Percentiles rank a stretch among this genome's conserved stretches.
These are phyloP conservation scores for Bostrychus sinensis DNA, from an alignment of 2,113 vertebrate species.

Conservation along the genomic window DNA sequence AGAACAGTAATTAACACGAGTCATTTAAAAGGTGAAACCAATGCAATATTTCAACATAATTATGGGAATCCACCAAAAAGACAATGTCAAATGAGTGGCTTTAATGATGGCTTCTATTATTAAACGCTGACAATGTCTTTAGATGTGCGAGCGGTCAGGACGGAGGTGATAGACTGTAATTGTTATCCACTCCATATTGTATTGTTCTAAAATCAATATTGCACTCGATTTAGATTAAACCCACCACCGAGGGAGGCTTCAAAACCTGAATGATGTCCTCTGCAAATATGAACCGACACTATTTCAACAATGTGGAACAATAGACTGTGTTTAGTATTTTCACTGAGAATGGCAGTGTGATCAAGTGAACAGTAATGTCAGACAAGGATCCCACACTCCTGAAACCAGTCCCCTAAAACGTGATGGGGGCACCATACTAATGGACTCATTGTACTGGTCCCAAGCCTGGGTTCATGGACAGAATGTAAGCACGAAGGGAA, in stretches of 20 bases:
- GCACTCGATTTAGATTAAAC: slow-evolving; percentile 1
- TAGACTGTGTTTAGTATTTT: no score
- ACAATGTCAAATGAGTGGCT: not conserved
- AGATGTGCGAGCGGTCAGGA: not conserved
- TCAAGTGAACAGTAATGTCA: no score
- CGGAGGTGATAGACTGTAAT: not conserved
- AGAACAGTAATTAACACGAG: not conserved
- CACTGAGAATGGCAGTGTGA: no score
- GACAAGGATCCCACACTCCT: no score
- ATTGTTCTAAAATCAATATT: not conserved
- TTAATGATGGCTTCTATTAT: slow-evolving; percentile 2
- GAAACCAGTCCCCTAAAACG: no score
- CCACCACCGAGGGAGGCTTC: no score
- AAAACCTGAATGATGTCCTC: not conserved
- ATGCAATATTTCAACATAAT: not conserved
- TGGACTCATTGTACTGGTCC: no score
- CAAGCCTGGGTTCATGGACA: no score
- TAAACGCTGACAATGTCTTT: not conserved
- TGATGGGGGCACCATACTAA: no score
- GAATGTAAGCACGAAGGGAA: no score
- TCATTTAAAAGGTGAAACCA: slow-evolving; percentile 8
- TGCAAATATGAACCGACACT: not conserved
- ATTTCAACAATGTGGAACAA: no score
- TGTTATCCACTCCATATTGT: slow-evolving; percentile 1
- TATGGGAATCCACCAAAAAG: not conserved